Evolutionary conservation across 1,140 invertebrate species (phyloP), one percentile per base, ranked within the genome.

Genomic region (Spodoptera frugiperda): DNA sequence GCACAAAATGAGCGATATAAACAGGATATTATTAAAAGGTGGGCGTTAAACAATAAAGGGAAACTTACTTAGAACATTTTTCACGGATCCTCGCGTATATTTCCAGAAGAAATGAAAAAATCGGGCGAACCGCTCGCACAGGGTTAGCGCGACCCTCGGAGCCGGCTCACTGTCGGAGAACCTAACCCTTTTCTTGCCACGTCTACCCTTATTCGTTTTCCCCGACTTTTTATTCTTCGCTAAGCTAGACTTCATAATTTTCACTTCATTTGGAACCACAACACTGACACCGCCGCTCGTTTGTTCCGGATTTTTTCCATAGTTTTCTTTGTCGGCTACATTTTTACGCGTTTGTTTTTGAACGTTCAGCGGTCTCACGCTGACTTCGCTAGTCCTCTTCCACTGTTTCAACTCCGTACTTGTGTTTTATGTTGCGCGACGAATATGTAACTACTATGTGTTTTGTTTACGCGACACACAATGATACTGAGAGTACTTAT

Each of bases 121-220:
- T 61, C 78, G 81, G 44, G 84, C 81, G 77, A 90, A 85, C 48
- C 89, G 86, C 77, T 89, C 79, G 75, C 80, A 84, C 53, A 91
- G 71, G n/a, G 89, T 76, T 68, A 81, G 77, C 78, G 80, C 80
- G 76, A 80, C 77, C 63, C 76, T 76, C 72, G 80, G 77, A 14
- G 51, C 63, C 68, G 77, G 75, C 51, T 87, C 82, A 46, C 68
- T 65, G 78, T 88, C 87, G 73, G 82, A 84, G 78, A 91, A 92
- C 81, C 86, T 84, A 77, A 92, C 90, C 82, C 83, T 88, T 86
- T 92, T 92, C 87, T 89, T 91, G 68, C 70, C 21, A 5, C 71
- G 44, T 30, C 77, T 84, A 68, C 79, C 81, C 79, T 85, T 86
- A 57, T 82, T 83, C 54, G 51, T 82, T 83, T 79, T 83, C 14